Base-by-base conservation (phyloP, 1,140 invertebrate species). In the Diachasmimorpha longicaudata region DNA sequence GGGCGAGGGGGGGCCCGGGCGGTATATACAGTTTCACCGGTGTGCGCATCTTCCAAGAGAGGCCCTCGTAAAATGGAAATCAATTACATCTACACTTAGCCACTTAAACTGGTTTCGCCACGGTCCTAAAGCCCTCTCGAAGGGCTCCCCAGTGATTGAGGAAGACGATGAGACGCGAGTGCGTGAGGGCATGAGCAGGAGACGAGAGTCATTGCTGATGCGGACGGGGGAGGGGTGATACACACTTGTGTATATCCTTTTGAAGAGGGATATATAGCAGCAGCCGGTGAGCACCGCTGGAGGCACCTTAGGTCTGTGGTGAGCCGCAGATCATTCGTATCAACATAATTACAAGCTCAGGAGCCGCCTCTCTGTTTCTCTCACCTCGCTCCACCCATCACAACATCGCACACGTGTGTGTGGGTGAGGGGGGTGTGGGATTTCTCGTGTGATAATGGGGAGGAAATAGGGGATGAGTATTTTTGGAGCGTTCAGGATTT, bases 261-360 rank as follows among this genome's bases (percentile, higher is more conserved):
- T 23, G 19, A 71, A 46, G 14, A 31, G 44, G 31, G 16, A 72
- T 58, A 71, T 70, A 71, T 72, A 31, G 31, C 76, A 79, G 80
- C 84, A 85, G 83, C 78, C 82, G 81, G 84, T 84, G 83, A 88
- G 81, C 83, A 86, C 79, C 82, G 86, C 86, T 87, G 83, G 83
- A 81, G 84, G 85, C 84, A 81, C 70, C 78, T 79, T 78, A 70
- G 75, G 83, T 85, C 82, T 88, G 87, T 82, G 86, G 87, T 86
- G 67, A 71, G 86, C 88, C 85, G 84, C 86, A 89, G 85, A 88
- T 86, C 86, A 88, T 89, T 87, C 85, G 84, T 86, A 89, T 89
- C 88, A 88, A 89, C 87, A 87, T 88, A 89, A 89, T 88, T 89
- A 89, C 87, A 89, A 89, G 88, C 87, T 88, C 86, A 84, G 86